phyloP scores from a whole-genome alignment of 2,113 vertebrate genomes.

The Cyprinodon brontotheroides region DNA sequence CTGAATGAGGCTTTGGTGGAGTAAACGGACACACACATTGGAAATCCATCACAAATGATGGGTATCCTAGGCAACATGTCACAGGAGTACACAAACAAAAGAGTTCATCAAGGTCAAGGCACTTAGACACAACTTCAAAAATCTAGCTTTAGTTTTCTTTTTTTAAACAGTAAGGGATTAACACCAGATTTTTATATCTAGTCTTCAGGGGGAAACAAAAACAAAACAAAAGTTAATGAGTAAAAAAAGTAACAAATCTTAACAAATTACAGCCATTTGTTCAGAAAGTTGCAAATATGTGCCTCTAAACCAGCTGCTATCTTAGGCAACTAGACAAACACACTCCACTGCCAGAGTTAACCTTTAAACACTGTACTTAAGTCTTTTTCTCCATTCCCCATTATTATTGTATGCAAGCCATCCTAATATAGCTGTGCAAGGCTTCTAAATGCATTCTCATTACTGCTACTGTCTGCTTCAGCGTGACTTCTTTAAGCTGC shows the following conservation, averaged over 20 bases:
- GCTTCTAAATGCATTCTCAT: slow-evolving; percentile 61
- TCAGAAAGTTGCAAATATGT: slow-evolving; percentile 51
- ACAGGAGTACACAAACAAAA: slow-evolving; percentile 58
- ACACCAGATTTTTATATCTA: slow-evolving; percentile 20
- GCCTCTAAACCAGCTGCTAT: slow-evolving; percentile 17
- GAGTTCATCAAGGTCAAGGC: slow-evolving; percentile 8
- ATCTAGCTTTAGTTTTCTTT: slow-evolving; percentile 15
- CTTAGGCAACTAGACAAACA: slow-evolving; percentile 57
- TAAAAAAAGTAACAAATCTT: slow-evolving; percentile 22
- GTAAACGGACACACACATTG: slow-evolving; percentile 44
- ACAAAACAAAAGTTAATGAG: slow-evolving; percentile 14
- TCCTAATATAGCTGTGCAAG: slow-evolving; percentile 70
- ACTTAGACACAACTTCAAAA: slow-evolving; percentile 13
- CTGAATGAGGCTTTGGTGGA: slow-evolving; percentile 31
- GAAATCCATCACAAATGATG: slow-evolving; percentile 24
- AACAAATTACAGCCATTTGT: slow-evolving; percentile 49
- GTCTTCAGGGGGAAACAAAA: slow-evolving; percentile 1
- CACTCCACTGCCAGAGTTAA: slow-evolving; percentile 52
- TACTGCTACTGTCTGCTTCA: slow-evolving; percentile 59
- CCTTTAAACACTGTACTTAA: slow-evolving; percentile 62
- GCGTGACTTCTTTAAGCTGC: slow-evolving; percentile 53
- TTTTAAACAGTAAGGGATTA: slow-evolving; percentile 22
- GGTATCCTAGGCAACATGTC: slow-evolving; percentile 59
- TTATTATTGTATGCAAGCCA: slow-evolving; percentile 64
- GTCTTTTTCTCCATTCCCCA: slow-evolving; percentile 46